Conservation (phyloP, 2,113 vertebrate genomes). For the Orthonyx spaldingii region DNA sequence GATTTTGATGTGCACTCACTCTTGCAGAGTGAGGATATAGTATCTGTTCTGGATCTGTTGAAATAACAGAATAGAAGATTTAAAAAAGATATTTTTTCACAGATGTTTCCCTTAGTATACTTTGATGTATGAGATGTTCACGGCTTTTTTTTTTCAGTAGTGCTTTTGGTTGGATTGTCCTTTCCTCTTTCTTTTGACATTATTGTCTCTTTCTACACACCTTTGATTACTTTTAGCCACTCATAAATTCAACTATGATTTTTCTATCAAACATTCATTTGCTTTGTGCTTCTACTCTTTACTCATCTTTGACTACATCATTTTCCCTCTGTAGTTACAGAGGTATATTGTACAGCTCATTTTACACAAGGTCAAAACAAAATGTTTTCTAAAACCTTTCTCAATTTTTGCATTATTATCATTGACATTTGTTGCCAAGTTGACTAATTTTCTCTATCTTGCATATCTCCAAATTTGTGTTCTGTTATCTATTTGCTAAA, state of each 20-base stretch:
- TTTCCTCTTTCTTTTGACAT: not conserved
- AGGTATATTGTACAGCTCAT: not conserved
- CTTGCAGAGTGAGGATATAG: not conserved
- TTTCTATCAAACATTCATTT: not conserved
- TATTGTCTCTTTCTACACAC: not conserved
- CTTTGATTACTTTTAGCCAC: not conserved
- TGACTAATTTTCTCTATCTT: not conserved
- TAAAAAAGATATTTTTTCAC: not conserved
- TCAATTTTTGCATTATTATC: not conserved
- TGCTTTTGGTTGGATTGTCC: not conserved
- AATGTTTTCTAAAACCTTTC: not conserved
- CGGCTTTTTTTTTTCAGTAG: not conserved
- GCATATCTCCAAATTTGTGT: not conserved
- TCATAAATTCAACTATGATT: not conserved
- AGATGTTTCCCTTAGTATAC: not conserved
- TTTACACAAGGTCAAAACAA: not conserved
- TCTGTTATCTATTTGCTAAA: not conserved
- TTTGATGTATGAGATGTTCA: not conserved
- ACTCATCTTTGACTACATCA: not conserved
- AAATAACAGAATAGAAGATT: not conserved
- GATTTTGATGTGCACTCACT: not conserved
- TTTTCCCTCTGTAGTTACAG: not conserved
- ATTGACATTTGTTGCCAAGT: not conserved
- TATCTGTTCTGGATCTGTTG: not conserved
- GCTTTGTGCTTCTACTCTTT: not conserved